Evolutionary conservation across 2,888 invertebrate genomes (phyloP).

Genomic region (Mythimna impura): DNA sequence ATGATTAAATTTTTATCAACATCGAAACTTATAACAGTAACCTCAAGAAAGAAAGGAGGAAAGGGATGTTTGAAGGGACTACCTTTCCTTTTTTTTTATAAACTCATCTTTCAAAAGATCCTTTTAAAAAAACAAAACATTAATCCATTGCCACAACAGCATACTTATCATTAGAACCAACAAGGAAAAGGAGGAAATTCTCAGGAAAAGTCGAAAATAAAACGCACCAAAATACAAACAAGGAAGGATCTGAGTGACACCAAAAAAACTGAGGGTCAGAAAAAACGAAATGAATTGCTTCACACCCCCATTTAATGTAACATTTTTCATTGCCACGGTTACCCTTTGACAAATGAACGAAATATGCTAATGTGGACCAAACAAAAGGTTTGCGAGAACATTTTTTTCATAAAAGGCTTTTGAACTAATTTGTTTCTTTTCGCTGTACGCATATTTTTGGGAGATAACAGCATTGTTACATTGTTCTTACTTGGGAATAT

Average conservation of each 20-base stretch:
- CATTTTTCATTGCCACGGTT: constrained; percentile 53
- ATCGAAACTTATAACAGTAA: background rate
- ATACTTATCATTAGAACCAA: constrained; percentile 4
- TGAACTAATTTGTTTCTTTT: constrained; percentile 52
- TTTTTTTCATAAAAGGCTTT: constrained; percentile 50
- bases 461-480: constrained; percentile 28
- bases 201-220: constrained; percentile 26
- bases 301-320: constrained; percentile 41
- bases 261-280: constrained; percentile 31
- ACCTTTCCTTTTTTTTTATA: too few relatives aligned
- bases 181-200: constrained; percentile 22
- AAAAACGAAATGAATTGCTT: constrained; percentile 38
- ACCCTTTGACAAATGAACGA: constrained; percentile 59
- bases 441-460: constrained; percentile 44
- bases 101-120: background rate
- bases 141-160: background rate
- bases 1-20: background rate
- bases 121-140: background rate
- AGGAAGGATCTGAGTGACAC: constrained; percentile 36
- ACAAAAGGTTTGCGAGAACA: constrained; percentile 40
- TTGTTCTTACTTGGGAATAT: constrained; percentile 23
- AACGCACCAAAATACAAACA: background rate
- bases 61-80: background rate
- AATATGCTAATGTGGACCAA: constrained; percentile 56
- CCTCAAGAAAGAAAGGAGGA: background rate